A percentile compares a stretch with the other conserved stretches of the same genome.
Evolutionary conservation across 1,140 invertebrate genomes (phyloP).

Genomic region (Bactericera cockerelli): DNA sequence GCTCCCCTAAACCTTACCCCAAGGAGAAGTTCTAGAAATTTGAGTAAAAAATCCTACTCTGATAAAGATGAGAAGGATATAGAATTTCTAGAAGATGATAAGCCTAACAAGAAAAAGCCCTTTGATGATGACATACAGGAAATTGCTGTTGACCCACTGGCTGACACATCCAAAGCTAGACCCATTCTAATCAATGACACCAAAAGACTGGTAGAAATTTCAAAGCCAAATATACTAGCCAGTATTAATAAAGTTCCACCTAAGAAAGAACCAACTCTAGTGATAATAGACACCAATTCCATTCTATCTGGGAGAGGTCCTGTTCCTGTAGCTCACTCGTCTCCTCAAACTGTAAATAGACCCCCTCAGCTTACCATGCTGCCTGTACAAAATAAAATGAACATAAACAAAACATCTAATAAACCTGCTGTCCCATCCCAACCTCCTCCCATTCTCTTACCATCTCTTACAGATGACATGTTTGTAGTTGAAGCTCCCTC

Average conservation of each 20-base stretch:
- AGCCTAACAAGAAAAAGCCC: background rate
- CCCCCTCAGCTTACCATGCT: slow-evolving; percentile 31
- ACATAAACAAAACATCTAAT: background rate
- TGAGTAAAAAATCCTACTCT: slow-evolving; percentile 42
- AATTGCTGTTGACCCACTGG: slow-evolving; percentile 48
- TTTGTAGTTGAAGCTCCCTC: slow-evolving; percentile 80
- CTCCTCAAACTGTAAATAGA: slow-evolving; percentile 16
- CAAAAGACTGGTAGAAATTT: slow-evolving; percentile 52
- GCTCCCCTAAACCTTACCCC: slow-evolving; percentile 34
- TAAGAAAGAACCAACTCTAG: slow-evolving; percentile 57
- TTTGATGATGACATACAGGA: slow-evolving; percentile 32
- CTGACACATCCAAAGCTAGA: slow-evolving; percentile 32
- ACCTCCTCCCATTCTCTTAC: slow-evolving; percentile 40
- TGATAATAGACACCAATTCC: slow-evolving; percentile 62
- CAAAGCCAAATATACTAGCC: slow-evolving; percentile 31
- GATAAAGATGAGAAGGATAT: slow-evolving; percentile 40
- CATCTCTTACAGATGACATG: slow-evolving; percentile 73
- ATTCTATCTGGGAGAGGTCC: slow-evolving; percentile 46
- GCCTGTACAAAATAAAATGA: slow-evolving; percentile 25
- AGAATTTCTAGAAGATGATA: slow-evolving; percentile 3
- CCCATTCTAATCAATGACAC: slow-evolving; percentile 57
- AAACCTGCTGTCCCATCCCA: slow-evolving; percentile 26
- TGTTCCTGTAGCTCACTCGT: slow-evolving; percentile 34
- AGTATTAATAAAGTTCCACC: background rate
- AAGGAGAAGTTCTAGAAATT: slow-evolving; percentile 42